Base-by-base conservation (phyloP, 2,888 invertebrate species). In the Tetragonula carbonaria region DNA sequence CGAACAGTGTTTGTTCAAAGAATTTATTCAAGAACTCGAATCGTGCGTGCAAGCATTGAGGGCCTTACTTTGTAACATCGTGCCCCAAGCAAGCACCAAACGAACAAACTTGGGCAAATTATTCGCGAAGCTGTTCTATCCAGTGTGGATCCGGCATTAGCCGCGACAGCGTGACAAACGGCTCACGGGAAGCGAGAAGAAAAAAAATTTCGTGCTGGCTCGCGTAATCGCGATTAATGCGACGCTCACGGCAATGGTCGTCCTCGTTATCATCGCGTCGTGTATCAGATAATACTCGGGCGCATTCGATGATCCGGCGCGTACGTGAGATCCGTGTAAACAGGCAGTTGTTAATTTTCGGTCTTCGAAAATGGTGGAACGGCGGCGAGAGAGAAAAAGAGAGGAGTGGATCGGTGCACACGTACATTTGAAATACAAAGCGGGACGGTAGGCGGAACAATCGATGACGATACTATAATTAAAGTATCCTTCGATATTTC, bases 401-500 rank as follows among this genome's bases (percentile, higher is more conserved):
- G 8, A 18, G 18, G 18, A 18, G 65, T 1, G 21, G 21, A 38
- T 21, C 38, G 38, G 51, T 11, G 33, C 14, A 45, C 14, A 55
- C 11, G 33, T 23, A 28, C 18, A 75, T 66, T 66, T 23, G 55
- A 55, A 66, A 38, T 8, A 50, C 13, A 23, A 23, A 23, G 50
- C 65, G 33, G 18, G 5, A 66, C 21, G 18, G 50, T 28, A 33
- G 68, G 53, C 70, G 55, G 51, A 13, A 28, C 63, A 50, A 81
- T 81, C 83, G 82, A 82, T 77, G 50, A 66, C 66, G 72, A 23
- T 72, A 67, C 76, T 84, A 82, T 82, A 84, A 84, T 84, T 84
- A 84, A 84, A 73, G 62, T 70, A 77, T 82, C 83, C 76, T 74
- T 82, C 82, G 82, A 74, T 77, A 53, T 82, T 68, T 77, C 50